Base-by-base conservation (phyloP, 2,888 invertebrate genomes). In the Rhynchonema sp. region DNA sequence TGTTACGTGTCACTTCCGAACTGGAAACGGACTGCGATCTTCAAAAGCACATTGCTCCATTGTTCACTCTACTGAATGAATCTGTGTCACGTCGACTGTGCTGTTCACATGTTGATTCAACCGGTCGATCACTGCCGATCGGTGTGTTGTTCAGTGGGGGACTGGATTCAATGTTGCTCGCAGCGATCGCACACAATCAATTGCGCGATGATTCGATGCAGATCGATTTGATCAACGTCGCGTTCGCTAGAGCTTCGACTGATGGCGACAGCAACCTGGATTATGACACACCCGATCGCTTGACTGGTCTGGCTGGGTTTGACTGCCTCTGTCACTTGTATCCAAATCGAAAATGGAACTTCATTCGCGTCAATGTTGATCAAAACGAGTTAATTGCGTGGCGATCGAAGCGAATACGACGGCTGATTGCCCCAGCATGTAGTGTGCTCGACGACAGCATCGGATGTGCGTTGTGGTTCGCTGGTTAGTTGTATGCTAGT, bases 401-500 rank as follows among this genome's bases (percentile, higher is more conserved):
- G 9, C 38, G 38, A 6, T 6, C 38, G 17, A 17, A 6, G 38
- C 38, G 17, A 6, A 38, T 54, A 38, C 58, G 17, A 65, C 65
- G 22, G 64, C 65, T 1, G 46, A 23, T 57, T 25, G 22, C 6
- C 22, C 98, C 98, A 0, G 79, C 86, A 59, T 79, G 81, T 65
- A 87, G 89, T 1, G 83, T 98, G 61, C 76, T 98, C 56, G 98
- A 98, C 77, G 96, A 98, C 74, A 91, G 90, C 70, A 80, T 98
- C 58, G 96, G 94, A 0, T 86, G 76, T 72, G 92, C 79, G n/a
- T 66, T 79, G 55, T 98, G 94, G 92, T 98, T 96, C 80, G 94
- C 94, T 28, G 83, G 84, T 52, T 6, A 38, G 17, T 38, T 38
- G 17, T 38, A 38, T 68, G 90, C 84, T 2, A 70, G n/a, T n/a